These are phyloP conservation scores for Erpobdella octoculata DNA, from an alignment of 2,888 invertebrate genomes.

Conservation along the genomic window DNA sequence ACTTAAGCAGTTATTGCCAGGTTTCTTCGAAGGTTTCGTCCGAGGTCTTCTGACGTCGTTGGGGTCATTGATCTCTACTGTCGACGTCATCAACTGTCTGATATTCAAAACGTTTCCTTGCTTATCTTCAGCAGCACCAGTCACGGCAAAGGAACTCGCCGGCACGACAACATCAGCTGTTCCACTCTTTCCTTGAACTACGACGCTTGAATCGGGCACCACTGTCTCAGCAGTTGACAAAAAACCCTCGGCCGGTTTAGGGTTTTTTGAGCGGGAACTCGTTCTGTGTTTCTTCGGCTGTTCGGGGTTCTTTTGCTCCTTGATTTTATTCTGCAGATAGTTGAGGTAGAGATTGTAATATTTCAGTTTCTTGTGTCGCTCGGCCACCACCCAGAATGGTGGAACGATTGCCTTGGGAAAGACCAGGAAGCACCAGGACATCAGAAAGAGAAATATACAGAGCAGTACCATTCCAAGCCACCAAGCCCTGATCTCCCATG, in stretches of 20 bases:
- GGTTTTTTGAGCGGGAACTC: too few relatives aligned
- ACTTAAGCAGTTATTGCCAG: background rate
- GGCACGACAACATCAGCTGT: background rate
- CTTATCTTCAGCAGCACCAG: background rate
- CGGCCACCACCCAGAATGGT: constrained; percentile 29
- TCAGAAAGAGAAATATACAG: constrained; percentile 21
- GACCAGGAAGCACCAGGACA: constrained; percentile 25
- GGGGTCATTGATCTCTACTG: constrained; percentile 21
- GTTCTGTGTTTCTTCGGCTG: background rate
- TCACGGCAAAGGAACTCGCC: background rate
- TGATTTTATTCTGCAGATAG: constrained; percentile 4
- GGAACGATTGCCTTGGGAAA: constrained; percentile 32
- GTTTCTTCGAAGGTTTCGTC: background rate
- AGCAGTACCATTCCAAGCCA: constrained; percentile 32
- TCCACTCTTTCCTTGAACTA: too few relatives aligned
- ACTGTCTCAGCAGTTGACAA: too few relatives aligned
- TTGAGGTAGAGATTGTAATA: background rate
- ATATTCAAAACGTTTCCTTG: background rate
- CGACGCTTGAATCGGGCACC: too few relatives aligned
- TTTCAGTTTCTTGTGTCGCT: constrained; percentile 16
- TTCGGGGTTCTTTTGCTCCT: background rate
- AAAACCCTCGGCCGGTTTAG: too few relatives aligned
- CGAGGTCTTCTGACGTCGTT: background rate
- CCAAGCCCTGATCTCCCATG: constrained; percentile 31
- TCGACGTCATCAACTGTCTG: background rate